Conservation (phyloP, 2,113 vertebrate genomes). For the Pardalotus punctatus region DNA sequence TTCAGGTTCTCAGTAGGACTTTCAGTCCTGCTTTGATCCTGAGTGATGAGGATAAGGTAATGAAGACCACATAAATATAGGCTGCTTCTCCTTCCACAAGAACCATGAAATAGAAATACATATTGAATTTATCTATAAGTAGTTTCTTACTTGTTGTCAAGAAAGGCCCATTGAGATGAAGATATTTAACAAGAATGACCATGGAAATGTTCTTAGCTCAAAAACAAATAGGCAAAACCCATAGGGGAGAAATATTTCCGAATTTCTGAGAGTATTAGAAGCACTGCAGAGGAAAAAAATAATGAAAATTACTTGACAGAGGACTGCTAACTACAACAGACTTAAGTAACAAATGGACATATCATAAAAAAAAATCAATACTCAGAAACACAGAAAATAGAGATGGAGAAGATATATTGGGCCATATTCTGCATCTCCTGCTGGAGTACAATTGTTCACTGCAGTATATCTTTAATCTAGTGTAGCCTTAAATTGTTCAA, state of each 20-base stretch:
- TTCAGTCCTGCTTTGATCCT: background rate
- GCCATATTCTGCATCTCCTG: conserved; percentile 2
- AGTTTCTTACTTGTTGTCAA: background rate
- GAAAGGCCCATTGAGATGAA: background rate
- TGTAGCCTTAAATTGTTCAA: conserved; percentile 50
- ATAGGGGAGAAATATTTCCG: background rate
- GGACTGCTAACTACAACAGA: background rate
- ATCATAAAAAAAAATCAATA: conserved; percentile 43
- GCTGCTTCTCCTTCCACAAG: background rate
- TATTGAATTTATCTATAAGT: background rate
- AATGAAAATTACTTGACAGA: background rate
- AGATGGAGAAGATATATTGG: conserved; percentile 38
- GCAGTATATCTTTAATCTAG: background rate
- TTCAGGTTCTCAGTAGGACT: background rate
- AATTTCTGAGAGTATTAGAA: background rate
- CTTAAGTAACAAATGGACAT: conserved; percentile 36
- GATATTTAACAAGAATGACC: background rate
- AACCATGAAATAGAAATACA: background rate
- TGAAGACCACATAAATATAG: background rate
- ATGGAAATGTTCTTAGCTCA: background rate
- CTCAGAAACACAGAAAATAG: background rate
- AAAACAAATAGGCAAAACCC: background rate
- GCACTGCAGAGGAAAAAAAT: background rate
- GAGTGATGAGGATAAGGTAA: background rate
- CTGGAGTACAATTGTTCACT: background rate